Conservation (phyloP, 92 coral and sea anemone genomes). For the Zoanthus sansibaricus region DNA sequence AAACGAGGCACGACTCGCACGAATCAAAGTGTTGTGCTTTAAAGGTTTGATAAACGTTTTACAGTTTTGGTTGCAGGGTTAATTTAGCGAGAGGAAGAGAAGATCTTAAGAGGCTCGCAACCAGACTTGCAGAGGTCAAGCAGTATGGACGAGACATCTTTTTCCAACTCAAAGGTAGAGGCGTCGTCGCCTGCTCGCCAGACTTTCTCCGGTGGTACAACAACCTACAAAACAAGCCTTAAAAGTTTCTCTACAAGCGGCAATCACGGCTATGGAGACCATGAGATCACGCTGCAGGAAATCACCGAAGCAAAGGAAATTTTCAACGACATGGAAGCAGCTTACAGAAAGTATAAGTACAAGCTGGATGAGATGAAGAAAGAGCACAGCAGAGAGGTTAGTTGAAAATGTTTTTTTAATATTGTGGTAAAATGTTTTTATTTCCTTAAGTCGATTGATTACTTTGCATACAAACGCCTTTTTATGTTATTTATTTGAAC, state of each 20-base stretch:
- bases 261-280: constrained; percentile 48
- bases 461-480: not conserved
- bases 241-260: constrained; percentile 66
- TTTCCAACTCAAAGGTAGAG: constrained; percentile 14
- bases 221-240: constrained; percentile 54
- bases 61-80: constrained; percentile 20
- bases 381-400: constrained; percentile 90
- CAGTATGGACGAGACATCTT: constrained; percentile 38
- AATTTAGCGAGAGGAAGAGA: not conserved
- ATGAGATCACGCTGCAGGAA: constrained; percentile 89
- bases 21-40: constrained; percentile 14
- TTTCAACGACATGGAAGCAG: constrained; percentile 92
- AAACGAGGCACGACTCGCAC: constrained; percentile 12
- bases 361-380: constrained; percentile 88
- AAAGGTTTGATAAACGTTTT: not conserved
- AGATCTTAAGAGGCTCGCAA: not conserved
- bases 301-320: constrained; percentile 94
- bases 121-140: constrained; percentile 16
- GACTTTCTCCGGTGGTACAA: constrained; percentile 1
- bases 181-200: constrained; percentile 3
- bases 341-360: constrained; percentile 82
- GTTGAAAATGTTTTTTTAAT: not conserved
- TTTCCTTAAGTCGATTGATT: not conserved
- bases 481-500: not conserved
- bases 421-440: not conserved